Evolutionary conservation across 2,888 invertebrate genomes (phyloP), one percentile per base, ranked within the genome.

Genomic region (Myopa tessellatipennis): DNA sequence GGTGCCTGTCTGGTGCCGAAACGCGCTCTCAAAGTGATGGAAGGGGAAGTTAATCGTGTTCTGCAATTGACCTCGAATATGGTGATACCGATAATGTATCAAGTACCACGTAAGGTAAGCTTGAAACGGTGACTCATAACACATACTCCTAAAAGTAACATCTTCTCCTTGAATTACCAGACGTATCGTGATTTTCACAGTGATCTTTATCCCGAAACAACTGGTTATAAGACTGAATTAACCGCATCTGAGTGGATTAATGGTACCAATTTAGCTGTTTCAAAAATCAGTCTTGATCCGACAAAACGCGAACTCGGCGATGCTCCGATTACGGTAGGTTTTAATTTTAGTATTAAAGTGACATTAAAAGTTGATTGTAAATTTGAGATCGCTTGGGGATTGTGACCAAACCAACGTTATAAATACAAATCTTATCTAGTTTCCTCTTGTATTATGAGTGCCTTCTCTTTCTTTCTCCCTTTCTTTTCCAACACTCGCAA

Each of bases 1-100:
- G 98, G 98, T 5, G 96, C 96, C 4, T 96, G 97, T 84, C 88
- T 98, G 80, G 95, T 98, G 69, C 96, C 98, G 7, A 98, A 98
- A 90, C 91, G 97, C 78, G 96, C 96, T 0, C 90, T 98, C 60
- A 94, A 95, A 83, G 96, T 98, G n/a, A 98, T 98, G 98, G 95
- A 96, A 83, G 98, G 97, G 0, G 98, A 98, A 90, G 98, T 98
- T 5, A 97, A 98, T 90, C 91, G 98, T 81, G 92, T 98, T 69
- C 90, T 98, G 76, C 95, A 98, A 85, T 91, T 98, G 77, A 94
- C 96, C 5, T 94, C 96, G 77, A 93, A 93, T 77, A 93, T 95
- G 81, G 95, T 98, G 65, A 93, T 97, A 85, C 98, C 98, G 26
- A 94, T 98, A 81, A 97, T 96, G 91, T 98, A 98, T 90, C 96